Conservation (phyloP, 1,140 invertebrate species). For the Tetragnatha versicolor region DNA sequence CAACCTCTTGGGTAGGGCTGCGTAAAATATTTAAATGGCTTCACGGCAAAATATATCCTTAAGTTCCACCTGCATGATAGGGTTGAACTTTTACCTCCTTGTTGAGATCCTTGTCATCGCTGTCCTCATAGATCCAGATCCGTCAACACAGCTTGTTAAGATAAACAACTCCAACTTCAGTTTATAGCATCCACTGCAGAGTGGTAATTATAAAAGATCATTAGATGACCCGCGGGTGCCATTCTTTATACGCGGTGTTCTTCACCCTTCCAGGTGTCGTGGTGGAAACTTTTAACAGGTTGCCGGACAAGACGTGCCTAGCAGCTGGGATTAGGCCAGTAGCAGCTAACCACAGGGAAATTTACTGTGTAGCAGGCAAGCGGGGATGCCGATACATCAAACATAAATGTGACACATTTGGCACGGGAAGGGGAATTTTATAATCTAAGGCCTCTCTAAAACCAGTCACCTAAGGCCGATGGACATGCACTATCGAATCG, state of each 20-base stretch:
- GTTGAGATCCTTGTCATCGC: slow-evolving; percentile 3
- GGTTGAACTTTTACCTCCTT: no score
- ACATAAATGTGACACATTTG: slow-evolving; percentile 38
- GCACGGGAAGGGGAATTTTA: slow-evolving; percentile 39
- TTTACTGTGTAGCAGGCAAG: slow-evolving; percentile 69
- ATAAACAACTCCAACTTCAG: background rate
- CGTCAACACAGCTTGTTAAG: background rate
- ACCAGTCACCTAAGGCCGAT: slow-evolving; percentile 4
- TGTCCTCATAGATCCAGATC: no score
- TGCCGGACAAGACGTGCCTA: slow-evolving; percentile 44
- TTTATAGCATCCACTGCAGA: slow-evolving; percentile 6
- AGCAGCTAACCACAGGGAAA: slow-evolving; percentile 20
- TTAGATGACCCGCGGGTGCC: background rate
- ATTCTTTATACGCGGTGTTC: slow-evolving; percentile 35
- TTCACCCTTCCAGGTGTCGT: background rate
- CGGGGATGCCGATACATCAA: slow-evolving; percentile 68
- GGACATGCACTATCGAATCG: slow-evolving; percentile 25
- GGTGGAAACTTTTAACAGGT: slow-evolving; percentile 22
- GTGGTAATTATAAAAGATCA: slow-evolving; percentile 18
- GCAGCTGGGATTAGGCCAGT: slow-evolving; percentile 21
- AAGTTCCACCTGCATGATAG: no score
- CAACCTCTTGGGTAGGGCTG: background rate
- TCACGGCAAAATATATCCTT: background rate
- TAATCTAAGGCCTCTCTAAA: slow-evolving; percentile 32
- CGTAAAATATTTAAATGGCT: slow-evolving; percentile 36